Evolutionary conservation across 2,888 invertebrate genomes (phyloP).

Genomic region (Tenthredo distinguenda): DNA sequence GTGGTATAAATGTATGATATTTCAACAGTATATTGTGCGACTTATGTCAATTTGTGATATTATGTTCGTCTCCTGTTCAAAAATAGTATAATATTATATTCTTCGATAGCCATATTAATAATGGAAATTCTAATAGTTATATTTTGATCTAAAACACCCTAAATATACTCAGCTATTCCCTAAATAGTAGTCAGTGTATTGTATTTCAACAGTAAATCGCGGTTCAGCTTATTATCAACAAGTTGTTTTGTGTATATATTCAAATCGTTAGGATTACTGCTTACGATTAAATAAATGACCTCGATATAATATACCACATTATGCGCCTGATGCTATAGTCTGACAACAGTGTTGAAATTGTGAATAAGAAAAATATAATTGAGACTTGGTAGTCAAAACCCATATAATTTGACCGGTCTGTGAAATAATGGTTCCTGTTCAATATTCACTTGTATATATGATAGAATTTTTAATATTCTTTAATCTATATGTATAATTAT

Average conservation of each 20-base stretch:
- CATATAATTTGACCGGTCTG: neutral
- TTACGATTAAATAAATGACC: neutral
- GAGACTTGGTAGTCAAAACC: neutral
- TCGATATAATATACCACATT: neutral
- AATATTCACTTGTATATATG: conserved; percentile 4
- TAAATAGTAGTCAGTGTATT: conserved; percentile 2
- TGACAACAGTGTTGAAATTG: neutral
- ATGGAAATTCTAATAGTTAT: neutral
- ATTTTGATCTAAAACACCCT: conserved; percentile 18
- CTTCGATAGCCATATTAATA: neutral
- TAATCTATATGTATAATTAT: neutral
- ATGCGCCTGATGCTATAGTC: neutral
- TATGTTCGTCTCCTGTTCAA: neutral
- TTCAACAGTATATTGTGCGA: conserved; percentile 30
- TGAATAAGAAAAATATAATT: neutral
- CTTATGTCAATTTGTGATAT: conserved; percentile 19
- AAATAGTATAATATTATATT: conserved; percentile 23
- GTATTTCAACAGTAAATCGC: neutral
- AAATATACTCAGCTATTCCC: conserved; percentile 30
- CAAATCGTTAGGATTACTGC: neutral
- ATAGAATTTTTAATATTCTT: neutral
- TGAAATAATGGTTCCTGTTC: neutral
- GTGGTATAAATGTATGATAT: neutral
- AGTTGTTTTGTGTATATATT: neutral
- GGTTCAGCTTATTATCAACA: neutral